phyloP scores from a whole-genome alignment of 1,140 invertebrate genomes.

The Gryllus bimaculatus region DNA sequence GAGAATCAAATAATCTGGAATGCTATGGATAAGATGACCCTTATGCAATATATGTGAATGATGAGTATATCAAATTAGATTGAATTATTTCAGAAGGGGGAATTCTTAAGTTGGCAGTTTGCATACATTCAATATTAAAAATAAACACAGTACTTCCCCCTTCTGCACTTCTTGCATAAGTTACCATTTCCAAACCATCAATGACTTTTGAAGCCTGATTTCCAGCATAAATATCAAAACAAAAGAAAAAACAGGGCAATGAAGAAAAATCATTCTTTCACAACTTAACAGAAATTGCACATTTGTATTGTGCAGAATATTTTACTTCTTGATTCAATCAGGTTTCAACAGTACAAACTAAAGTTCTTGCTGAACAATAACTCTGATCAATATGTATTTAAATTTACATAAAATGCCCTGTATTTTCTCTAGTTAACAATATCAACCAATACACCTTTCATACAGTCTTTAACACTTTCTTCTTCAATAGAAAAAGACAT shows the following conservation, averaged over 20 bases:
- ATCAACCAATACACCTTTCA: constrained; percentile 6
- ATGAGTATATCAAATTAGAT: not conserved
- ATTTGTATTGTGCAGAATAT: not conserved
- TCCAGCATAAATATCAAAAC: not conserved
- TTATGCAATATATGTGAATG: not conserved
- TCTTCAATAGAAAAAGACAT: not conserved
- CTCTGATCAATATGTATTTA: not conserved
- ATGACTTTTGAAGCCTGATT: not conserved
- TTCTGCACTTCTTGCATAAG: not conserved
- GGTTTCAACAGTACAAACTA: not conserved
- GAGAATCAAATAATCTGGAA: not conserved
- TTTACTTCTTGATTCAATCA: not conserved
- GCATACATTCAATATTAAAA: not conserved
- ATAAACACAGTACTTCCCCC: not conserved
- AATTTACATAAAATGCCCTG: not conserved
- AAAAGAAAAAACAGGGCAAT: not conserved
- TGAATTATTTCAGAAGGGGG: not conserved
- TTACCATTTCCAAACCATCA: not conserved
- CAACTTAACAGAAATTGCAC: not conserved
- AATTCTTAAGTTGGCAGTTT: not conserved
- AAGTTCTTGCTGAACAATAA: not conserved
- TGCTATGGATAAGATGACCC: not conserved
- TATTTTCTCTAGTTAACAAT: not conserved
- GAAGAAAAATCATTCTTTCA: not conserved
- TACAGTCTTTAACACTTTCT: constrained; percentile 11